phyloP scores from a whole-genome alignment of 1,140 invertebrate species.

The Eurosta solidaginis region DNA sequence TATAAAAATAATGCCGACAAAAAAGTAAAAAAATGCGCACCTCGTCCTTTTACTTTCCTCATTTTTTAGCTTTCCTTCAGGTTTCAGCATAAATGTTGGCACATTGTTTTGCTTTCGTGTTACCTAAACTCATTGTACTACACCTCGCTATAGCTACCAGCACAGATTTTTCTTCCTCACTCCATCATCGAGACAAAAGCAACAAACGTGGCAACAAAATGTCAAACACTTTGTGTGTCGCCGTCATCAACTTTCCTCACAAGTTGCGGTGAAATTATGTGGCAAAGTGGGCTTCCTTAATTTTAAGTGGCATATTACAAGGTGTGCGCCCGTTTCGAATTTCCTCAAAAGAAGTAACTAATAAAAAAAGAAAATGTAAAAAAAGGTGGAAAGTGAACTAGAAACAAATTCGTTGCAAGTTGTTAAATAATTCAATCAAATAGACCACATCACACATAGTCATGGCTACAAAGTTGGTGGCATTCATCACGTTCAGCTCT shows the following conservation, averaged over 20 bases:
- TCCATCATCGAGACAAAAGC: neutral
- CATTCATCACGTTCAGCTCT: neutral
- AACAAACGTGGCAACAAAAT: constrained; percentile 21
- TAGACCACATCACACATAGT: constrained; percentile 7
- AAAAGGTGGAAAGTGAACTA: neutral
- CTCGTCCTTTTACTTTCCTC: neutral
- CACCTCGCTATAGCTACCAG: no score
- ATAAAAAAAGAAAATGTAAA: neutral
- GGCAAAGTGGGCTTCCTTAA: constrained; percentile 22
- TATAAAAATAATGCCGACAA: neutral
- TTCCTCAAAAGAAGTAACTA: neutral
- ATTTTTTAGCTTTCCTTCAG: neutral
- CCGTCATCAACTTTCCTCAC: neutral
- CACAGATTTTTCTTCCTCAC: neutral
- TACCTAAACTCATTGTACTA: neutral
- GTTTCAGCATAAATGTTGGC: neutral
- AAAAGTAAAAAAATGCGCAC: constrained; percentile 10
- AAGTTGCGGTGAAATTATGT: constrained; percentile 21
- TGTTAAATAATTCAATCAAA: constrained; percentile 35
- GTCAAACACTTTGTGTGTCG: constrained; percentile 24
- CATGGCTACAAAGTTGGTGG: neutral
- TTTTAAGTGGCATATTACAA: constrained; percentile 23
- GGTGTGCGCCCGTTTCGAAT: neutral
- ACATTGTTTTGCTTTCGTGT: neutral
- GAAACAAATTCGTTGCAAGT: constrained; percentile 26